These are phyloP conservation scores for Dysidea cf. avara DNA, from an alignment of 37 sponge, comb jelly and placozoan species.

Conservation along the genomic window DNA sequence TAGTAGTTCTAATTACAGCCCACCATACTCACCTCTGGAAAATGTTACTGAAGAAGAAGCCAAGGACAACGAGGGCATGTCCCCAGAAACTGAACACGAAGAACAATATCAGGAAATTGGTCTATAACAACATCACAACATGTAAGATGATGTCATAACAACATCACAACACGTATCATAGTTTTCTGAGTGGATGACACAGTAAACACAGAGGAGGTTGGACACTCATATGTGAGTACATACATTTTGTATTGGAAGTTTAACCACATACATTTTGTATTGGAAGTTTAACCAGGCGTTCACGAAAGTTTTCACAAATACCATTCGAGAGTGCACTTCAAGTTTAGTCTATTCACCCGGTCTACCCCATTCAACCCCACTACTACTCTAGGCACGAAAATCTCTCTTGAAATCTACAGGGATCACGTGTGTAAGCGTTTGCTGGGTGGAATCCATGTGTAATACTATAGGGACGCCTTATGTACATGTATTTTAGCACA, in stretches of 20 bases:
- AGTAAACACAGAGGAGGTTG: no score
- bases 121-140: slow-evolving; percentile 26
- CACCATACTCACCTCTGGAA: slow-evolving; percentile 51
- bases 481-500: no score
- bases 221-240: no score
- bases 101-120: slow-evolving; percentile 33
- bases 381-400: neutral
- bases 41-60: slow-evolving; percentile 75
- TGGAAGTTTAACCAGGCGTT: no score
- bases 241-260: no score
- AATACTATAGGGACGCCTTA: no score
- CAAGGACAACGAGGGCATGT: slow-evolving; percentile 54
- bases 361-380: neutral
- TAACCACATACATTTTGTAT: no score
- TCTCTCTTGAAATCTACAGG: no score
- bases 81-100: slow-evolving; percentile 70
- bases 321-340: no score
- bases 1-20: neutral
- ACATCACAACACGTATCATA: neutral
- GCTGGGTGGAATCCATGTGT: no score
- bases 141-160: neutral
- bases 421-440: no score
- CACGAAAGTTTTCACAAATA: no score
- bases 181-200: neutral
- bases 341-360: neutral